Evolutionary conservation across 2,888 invertebrate genomes (phyloP), one percentile per base, ranked within the genome.

Genomic region (Ischnus inquisitorius): DNA sequence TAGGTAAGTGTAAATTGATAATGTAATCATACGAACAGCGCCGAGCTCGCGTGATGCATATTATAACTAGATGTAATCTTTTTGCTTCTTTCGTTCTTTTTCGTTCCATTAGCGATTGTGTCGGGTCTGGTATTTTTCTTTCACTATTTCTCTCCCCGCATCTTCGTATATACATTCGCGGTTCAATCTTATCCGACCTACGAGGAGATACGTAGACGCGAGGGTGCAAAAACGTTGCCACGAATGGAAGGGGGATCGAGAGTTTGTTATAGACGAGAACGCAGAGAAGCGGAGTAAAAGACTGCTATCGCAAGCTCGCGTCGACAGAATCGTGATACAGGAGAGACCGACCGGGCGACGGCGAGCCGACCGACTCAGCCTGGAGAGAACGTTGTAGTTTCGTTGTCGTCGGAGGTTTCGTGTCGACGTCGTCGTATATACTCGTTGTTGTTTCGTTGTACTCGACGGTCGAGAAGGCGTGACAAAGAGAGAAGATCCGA

Each of bases 161-260:
- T 22, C 22, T 72, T n/a, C 41, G 14, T 5, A 28, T 10, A 34
- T 19, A 54, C 57, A 25, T 71, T 54, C 34, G 46, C 39, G 81
- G 83, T 79, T 77, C 79, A 80, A 83, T 83, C 76, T 83, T 83
- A 80, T 80, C 83, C 79, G 19, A 10, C 57, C 51, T 68, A 74
- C 62, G 68, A 22, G 41, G 57, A 67, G 65, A 75, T 75, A 72
- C 28, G n/a, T 16, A 16, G 67, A 71, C 19, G n/a, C 25, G 41
- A 28, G 75, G 76, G 76, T 62, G 79, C 67, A 83, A 83, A 68
- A 79, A 46, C 75, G 65, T 74, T 48, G 39, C 28, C 5, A 1
- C 28, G 57, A 25, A 14, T 14, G 25, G 57, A 60, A 14, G 46
- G 46, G 46, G 57, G 64, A 54, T 54, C 68, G 74, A 74, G 57